These are phyloP conservation scores for Opisthograptis luteolata DNA, from an alignment of 2,888 invertebrate species.

Conservation along the genomic window DNA sequence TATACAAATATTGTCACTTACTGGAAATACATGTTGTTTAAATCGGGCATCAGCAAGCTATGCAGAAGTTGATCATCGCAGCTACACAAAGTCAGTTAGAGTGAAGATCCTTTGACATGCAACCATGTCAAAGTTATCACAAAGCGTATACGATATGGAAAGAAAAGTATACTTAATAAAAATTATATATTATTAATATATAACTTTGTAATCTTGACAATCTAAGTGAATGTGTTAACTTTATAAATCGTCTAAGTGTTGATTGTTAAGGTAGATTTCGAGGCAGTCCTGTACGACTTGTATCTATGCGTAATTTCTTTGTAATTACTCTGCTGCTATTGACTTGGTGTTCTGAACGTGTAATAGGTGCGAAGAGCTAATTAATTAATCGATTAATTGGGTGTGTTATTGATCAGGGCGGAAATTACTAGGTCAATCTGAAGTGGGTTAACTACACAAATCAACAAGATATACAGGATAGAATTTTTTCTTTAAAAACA, in stretches of 20 bases:
- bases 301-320: neutral
- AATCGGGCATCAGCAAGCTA: neutral
- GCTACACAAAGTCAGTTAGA: slow-evolving; percentile 13
- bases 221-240: slow-evolving; percentile 28
- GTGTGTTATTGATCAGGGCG: too few relatives aligned
- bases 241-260: slow-evolving; percentile 28
- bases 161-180: slow-evolving; percentile 39
- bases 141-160: slow-evolving; percentile 41
- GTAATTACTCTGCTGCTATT: neutral
- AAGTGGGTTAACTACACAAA: too few relatives aligned
- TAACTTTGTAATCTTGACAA: slow-evolving; percentile 29
- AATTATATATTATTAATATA: slow-evolving; percentile 28
- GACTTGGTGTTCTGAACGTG: neutral
- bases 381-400: too few relatives aligned
- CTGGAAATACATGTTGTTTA: too few relatives aligned
- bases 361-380: neutral
- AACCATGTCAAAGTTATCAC: slow-evolving; percentile 28
- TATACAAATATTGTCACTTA: too few relatives aligned
- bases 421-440: too few relatives aligned
- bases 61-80: slow-evolving; percentile 14
- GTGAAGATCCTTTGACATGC: slow-evolving; percentile 24
- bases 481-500: too few relatives aligned
- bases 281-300: slow-evolving; percentile 23
- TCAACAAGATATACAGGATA: too few relatives aligned
- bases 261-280: slow-evolving; percentile 25